Evolutionary conservation across 2,797 vertebrate genomes (phyloP).

Genomic region (Acanthopagrus latus): DNA sequence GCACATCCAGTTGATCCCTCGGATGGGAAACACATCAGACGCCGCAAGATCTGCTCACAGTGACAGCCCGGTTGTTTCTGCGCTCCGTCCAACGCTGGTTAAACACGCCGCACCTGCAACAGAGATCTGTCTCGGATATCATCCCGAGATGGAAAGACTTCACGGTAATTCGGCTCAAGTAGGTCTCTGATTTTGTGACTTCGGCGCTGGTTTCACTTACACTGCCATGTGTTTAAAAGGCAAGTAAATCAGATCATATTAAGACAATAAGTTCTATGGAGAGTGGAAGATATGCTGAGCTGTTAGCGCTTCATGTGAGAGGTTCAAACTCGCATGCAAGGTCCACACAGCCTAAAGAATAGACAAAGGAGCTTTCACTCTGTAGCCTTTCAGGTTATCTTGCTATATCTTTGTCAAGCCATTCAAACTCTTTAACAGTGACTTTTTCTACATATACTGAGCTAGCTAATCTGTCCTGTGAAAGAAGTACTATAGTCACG

Average conservation of each 20-base stretch:
- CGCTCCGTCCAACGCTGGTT: conserved; percentile 54
- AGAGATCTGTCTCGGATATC: conserved; percentile 43
- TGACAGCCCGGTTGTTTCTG: conserved; percentile 39
- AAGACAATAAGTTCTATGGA: not conserved
- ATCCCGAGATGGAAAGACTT: conserved; percentile 37
- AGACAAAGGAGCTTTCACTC: too few species aligned
- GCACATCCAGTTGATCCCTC: conserved; percentile 37
- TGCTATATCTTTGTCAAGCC: too few species aligned
- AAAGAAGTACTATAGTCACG: too few species aligned
- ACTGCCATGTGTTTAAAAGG: conserved; percentile 16
- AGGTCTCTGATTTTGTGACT: conserved; percentile 23
- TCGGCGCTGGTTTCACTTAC: conserved; percentile 11
- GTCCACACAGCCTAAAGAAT: too few species aligned
- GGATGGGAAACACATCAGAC: conserved; percentile 70
- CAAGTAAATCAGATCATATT: conserved; percentile 17
- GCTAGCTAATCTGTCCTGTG: too few species aligned
- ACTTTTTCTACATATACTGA: too few species aligned
- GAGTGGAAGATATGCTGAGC: not conserved
- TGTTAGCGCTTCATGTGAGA: not conserved
- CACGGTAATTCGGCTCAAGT: conserved; percentile 16
- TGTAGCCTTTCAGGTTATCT: too few species aligned
- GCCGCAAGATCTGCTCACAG: conserved; percentile 28
- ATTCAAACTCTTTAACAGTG: too few species aligned
- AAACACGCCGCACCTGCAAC: conserved; percentile 62
- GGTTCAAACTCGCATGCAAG: not conserved